Base-by-base conservation (phyloP, 2,888 invertebrate genomes). In the Trissoscelio sp. region DNA sequence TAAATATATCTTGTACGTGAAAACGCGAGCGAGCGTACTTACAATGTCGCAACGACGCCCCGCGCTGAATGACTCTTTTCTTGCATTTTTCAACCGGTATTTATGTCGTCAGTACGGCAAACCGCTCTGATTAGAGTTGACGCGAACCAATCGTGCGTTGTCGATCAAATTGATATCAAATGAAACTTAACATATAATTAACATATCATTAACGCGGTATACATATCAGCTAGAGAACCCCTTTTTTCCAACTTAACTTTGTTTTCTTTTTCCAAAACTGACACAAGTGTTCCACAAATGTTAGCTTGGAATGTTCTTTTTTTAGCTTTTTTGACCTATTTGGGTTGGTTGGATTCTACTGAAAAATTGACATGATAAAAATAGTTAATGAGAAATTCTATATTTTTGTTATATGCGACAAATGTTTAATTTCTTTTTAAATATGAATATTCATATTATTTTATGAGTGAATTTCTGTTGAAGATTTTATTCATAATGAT, bases 141-240 rank as follows among this genome's bases (percentile, higher is more conserved):
- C 51, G 39, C 14, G 3, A 78, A 78, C 62, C 62, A 77, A 69
- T 77, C 55, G 18, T 37, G 48, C 51, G 34, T 75, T 48, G 66
- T 66, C 58, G 66, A 58, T 55, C n/a, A 37, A 66, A 46, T 48
- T 62, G 69, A 77, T 77, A 70, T 69, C 37, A 66, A 66, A 58
- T 53, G 37, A 57, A 16, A 28, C 11, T 9, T 16, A 24, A 60
- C 34, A 20, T 44, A 42, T 77, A 60, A 67, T 77, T 77, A 67
- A 39, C 44, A 31, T 31, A 22, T 51, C 37, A 37, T 37, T 37
- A 37, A 6, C 37, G 37, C 37, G 37, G 5, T 6, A 37, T 11
- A 37, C 37, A 11, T 11, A 11, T 37, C 11, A 5, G 37, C 9
- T 11, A 37, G 11, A 37, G 6, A 37, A 37, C 37, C 37, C 37